Base-by-base conservation (phyloP, 2,888 invertebrate species). In the Mesopsocus fuscifrons region DNA sequence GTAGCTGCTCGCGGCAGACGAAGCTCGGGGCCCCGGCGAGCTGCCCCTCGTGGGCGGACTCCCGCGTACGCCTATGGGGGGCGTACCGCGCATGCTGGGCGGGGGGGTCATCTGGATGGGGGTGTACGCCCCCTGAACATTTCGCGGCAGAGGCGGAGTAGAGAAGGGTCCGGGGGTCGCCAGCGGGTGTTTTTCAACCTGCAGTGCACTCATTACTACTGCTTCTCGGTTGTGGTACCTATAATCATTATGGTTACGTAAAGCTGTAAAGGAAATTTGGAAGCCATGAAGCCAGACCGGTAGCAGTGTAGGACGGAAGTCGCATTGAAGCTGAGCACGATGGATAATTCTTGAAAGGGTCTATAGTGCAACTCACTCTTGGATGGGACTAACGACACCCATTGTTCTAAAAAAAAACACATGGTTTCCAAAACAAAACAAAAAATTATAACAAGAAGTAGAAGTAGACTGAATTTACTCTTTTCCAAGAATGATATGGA, bases 161-260 rank as follows among this genome's bases (percentile, higher is more conserved):
- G 76, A 69, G 50, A 72, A 74, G 1, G 85, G 85, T 34, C 85
- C 85, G n/a, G 84, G 84, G 46, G 83, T 83, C 33, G 81, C 80
- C 49, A 87, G 77, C 42, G 87, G 87, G 65, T 87, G 79, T 62
- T 88, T 89, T 62, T 89, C 89, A 52, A 89, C 87, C 68, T 89
- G 87, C 47, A 91, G 69, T 43, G 89, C 88, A 60, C 88, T 88
- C 64, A 89, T 83, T 46, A 89, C 89, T 51, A 91, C 79, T 46
- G 88, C 87, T 62, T 88, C 85, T 51, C 89, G 76, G 61, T 85
- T 85, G 67, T 89, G 85, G 64, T 89, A 89, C 65, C 89, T 89
- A 62, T 55, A 65, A 64, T 40, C 32, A 44, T 11, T 23, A 41
- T 8, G 20, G 20, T n/a, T n/a, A n/a, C n/a, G n/a, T n/a, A n/a